These are phyloP conservation scores for Callosobruchus maculatus DNA, from an alignment of 2,888 invertebrate genomes.

Conservation along the genomic window DNA sequence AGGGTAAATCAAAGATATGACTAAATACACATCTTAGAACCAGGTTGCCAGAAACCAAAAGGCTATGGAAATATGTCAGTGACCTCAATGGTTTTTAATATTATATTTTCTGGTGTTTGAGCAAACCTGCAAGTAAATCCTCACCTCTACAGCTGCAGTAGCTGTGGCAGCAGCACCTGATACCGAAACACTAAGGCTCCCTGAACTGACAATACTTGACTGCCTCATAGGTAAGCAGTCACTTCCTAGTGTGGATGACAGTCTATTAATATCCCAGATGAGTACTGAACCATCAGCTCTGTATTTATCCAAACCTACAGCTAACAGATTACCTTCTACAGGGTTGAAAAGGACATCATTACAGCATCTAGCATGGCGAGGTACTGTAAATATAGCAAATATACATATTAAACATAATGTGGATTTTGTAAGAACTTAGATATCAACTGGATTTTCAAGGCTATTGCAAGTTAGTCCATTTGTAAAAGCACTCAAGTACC, in stretches of 20 bases:
- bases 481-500: too few relatives aligned
- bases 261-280: conserved; percentile 79
- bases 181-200: not conserved
- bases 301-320: conserved; percentile 85
- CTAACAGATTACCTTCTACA: conserved; percentile 74
- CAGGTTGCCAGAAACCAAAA: too few relatives aligned
- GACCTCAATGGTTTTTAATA: too few relatives aligned
- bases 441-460: too few relatives aligned
- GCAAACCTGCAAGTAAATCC: not conserved
- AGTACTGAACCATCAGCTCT: conserved; percentile 84
- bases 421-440: too few relatives aligned
- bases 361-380: conserved; percentile 80
- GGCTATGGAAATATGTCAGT: too few relatives aligned
- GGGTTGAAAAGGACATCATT: conserved; percentile 87
- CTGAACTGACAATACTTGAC: not conserved
- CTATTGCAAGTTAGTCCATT: too few relatives aligned
- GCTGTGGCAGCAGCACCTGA: not conserved
- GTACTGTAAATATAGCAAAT: too few relatives aligned
- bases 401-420: too few relatives aligned
- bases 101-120: too few relatives aligned
- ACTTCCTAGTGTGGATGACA: conserved; percentile 20
- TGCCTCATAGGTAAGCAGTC: not conserved
- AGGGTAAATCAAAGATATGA: too few relatives aligned
- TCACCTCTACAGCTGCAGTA: not conserved
- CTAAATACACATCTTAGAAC: too few relatives aligned